Evolutionary conservation across 2,888 invertebrate species (phyloP), one percentile per base, ranked within the genome.

Genomic region (Clitarchus hookeri): DNA sequence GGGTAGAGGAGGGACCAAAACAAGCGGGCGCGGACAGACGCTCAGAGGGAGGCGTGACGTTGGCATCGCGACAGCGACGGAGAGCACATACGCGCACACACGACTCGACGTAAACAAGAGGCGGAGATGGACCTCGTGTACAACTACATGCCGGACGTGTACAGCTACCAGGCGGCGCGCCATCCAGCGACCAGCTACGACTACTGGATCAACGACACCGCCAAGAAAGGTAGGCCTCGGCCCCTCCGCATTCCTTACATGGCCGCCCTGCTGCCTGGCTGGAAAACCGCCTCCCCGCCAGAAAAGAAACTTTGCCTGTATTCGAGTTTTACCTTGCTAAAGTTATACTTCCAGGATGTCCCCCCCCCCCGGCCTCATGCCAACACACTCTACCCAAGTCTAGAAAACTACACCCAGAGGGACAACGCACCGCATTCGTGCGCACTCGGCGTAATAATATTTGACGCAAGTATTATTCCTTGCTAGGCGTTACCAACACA

Each of bases 111-210:
- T 48, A 48, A 84, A 84, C 84, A 84, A 0, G 25, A 44, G 13
- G n/a, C 19, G 48, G 87, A 89, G 80, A 93, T 94, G 94, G 94
- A 94, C 91, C 92, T 93, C 86, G 91, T 93, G 87, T 87, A 84
- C 86, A 87, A 86, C 84, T 94, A 93, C 90, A 91, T 93, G 89
- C 93, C 93, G 80, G 93, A 94, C 89, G 91, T 93, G 78, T 90
- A 93, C 89, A 91, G 93, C 25, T 93, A 92, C 89, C 93, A 93
- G 36, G 91, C 92, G 53, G 91, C 93, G 89, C 90, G 93, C 86
- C 91, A 90, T 84, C 90, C 92, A 25, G 91, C 92, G 85, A 93
- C 93, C 89, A 93, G 93, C 89, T 93, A 93, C 89, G 93, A 93
- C 88, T 92, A 92, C 88, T 91, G 91, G 91, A 91, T 90, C 88